Percentiles rank a stretch among this genome's conserved stretches.
Conservation (phyloP, 2,888 invertebrate species). For the Agrilus cyanescens region DNA sequence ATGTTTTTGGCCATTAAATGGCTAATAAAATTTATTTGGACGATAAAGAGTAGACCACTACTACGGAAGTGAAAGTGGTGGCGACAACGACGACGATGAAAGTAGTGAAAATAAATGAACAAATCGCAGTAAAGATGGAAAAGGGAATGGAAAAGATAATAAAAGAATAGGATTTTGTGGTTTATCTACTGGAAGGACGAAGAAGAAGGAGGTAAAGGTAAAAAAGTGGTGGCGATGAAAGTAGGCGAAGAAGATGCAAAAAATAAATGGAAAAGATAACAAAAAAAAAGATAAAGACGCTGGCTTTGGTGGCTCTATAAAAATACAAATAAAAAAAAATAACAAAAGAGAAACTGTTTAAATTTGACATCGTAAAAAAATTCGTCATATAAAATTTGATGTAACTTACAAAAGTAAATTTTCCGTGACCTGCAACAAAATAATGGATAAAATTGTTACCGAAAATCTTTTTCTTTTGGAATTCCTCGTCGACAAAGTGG, state of each 20-base stretch:
- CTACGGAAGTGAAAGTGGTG: slow-evolving; percentile 2
- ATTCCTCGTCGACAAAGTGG: slow-evolving; percentile 46
- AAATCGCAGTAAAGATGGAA: slow-evolving; percentile 4
- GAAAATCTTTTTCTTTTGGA: slow-evolving; percentile 52
- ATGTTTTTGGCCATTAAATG: too few species aligned
- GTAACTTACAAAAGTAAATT: slow-evolving; percentile 2
- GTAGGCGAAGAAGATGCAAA: too few species aligned
- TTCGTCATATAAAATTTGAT: slow-evolving; percentile 6
- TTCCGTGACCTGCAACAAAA: slow-evolving; percentile 8
- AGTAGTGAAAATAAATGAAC: background rate
- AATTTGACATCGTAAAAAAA: slow-evolving; percentile 1
- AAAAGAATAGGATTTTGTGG: too few species aligned
- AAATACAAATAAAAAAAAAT: too few species aligned
- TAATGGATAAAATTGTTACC: slow-evolving; percentile 36
- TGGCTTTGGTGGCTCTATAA: slow-evolving; percentile 3
- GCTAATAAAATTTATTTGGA: background rate
- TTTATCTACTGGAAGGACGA: too few species aligned
- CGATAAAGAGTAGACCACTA: background rate
- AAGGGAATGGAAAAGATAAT: slow-evolving; percentile 1
- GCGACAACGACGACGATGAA: slow-evolving; percentile 5
- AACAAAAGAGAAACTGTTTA: background rate
- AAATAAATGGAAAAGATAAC: too few species aligned
- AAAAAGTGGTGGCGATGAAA: too few species aligned
- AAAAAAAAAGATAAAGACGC: slow-evolving; percentile 3
- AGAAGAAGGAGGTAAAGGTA: too few species aligned